Evolutionary conservation across 2,797 vertebrate species (phyloP).

Genomic region (Enteromius treurensis): DNA sequence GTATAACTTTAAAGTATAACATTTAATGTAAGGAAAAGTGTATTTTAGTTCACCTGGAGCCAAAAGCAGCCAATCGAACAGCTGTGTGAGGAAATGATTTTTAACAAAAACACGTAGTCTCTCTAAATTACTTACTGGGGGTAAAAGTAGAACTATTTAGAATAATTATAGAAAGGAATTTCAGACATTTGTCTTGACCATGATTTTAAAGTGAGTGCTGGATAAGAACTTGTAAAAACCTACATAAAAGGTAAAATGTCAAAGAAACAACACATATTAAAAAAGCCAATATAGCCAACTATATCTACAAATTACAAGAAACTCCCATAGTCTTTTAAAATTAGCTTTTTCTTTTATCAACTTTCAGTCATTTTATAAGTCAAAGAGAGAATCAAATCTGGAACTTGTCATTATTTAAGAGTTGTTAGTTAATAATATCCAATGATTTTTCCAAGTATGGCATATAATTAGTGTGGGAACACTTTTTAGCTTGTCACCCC

Average conservation of each 20-base stretch:
- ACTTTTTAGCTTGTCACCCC: background rate
- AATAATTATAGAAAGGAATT: background rate
- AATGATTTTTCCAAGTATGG: background rate
- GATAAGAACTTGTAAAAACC: background rate
- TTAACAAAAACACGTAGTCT: background rate
- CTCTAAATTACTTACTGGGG: too few relatives aligned
- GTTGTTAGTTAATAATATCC: background rate
- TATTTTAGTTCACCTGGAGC: background rate
- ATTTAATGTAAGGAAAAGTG: background rate
- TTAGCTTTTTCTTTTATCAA: background rate
- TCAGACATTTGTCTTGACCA: background rate
- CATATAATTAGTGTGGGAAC: background rate
- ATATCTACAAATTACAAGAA: background rate
- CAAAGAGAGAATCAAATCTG: background rate
- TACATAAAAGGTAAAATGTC: background rate
- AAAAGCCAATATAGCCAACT: too few relatives aligned
- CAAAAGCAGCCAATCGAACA: background rate
- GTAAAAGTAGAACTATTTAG: background rate
- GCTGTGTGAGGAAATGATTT: background rate
- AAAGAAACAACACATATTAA: background rate
- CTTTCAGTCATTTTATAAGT: background rate
- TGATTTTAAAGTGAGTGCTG: background rate
- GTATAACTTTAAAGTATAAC: background rate
- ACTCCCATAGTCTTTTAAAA: background rate
- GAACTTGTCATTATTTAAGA: background rate